These are phyloP conservation scores for Hymenochirus boettgeri DNA, from an alignment of 2,113 vertebrate species.

Conservation along the genomic window DNA sequence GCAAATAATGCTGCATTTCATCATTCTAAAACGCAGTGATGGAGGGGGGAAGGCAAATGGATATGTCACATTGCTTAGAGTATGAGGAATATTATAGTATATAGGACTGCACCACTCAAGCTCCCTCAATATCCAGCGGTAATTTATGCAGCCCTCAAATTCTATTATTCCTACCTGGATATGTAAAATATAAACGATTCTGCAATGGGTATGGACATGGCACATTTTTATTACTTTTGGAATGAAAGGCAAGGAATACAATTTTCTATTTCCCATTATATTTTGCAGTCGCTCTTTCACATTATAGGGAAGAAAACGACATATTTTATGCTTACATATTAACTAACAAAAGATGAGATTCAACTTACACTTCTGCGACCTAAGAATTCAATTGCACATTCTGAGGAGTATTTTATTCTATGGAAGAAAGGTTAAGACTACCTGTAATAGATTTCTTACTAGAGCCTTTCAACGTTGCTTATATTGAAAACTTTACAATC, in stretches of 20 bases:
- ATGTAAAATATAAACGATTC: slow-evolving; percentile 57
- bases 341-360: slow-evolving; percentile 38
- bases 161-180: slow-evolving; percentile 50
- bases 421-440: neutral
- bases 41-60: slow-evolving; percentile 51
- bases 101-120: slow-evolving; percentile 40
- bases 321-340: slow-evolving; percentile 40
- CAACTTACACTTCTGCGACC: slow-evolving; percentile 8
- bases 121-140: slow-evolving; percentile 36
- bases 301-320: slow-evolving; percentile 30
- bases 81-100: slow-evolving; percentile 59
- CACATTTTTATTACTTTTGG: slow-evolving; percentile 55
- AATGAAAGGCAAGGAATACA: slow-evolving; percentile 55
- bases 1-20: slow-evolving; percentile 48
- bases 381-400: slow-evolving; percentile 13
- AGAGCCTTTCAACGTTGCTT: neutral
- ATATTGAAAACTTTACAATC: neutral
- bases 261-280: slow-evolving; percentile 53
- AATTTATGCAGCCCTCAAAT: slow-evolving; percentile 55
- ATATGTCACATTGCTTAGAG: slow-evolving; percentile 57
- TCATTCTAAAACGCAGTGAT: slow-evolving; percentile 47
- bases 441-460: neutral
- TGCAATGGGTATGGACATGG: slow-evolving; percentile 49
- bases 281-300: slow-evolving; percentile 32
- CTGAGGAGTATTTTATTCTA: slow-evolving; percentile 9